These are phyloP conservation scores for Uromys caudimaculatus DNA, from an alignment of 2,797 vertebrate species.

Conservation along the genomic window DNA sequence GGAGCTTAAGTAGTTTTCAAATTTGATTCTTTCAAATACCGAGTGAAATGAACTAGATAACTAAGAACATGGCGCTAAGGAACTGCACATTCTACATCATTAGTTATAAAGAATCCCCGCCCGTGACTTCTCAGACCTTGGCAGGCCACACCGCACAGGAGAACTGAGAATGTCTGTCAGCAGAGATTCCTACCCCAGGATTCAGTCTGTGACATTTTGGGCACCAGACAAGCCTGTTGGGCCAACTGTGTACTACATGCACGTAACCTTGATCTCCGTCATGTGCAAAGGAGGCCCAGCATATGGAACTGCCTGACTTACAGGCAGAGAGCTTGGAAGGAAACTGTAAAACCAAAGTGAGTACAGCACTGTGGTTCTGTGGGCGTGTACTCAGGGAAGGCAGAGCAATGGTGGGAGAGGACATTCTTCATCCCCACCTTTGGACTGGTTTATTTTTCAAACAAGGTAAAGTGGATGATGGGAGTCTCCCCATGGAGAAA, in stretches of 20 bases:
- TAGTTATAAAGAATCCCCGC: not conserved
- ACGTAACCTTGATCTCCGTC: not conserved
- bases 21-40: not conserved
- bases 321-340: not conserved
- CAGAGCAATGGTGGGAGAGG: not conserved
- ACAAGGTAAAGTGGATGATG: not conserved
- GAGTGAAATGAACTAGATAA: constrained; percentile 5
- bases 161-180: not conserved
- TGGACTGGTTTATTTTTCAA: constrained; percentile 77
- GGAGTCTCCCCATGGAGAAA: rapidly evolving
- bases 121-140: not conserved
- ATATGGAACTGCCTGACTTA: not conserved
- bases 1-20: constrained; percentile 51
- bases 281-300: not conserved
- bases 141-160: not conserved
- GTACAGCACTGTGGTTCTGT: not conserved
- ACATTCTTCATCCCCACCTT: not conserved
- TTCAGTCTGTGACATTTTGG: constrained; percentile 15
- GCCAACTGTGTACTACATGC: not conserved
- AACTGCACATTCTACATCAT: not conserved
- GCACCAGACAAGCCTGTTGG: not conserved
- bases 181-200: not conserved
- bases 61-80: not conserved
- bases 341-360: not conserved
- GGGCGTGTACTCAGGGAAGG: not conserved